These are phyloP conservation scores for Lacanobia oleracea DNA, from an alignment of 2,888 invertebrate species.

Conservation along the genomic window DNA sequence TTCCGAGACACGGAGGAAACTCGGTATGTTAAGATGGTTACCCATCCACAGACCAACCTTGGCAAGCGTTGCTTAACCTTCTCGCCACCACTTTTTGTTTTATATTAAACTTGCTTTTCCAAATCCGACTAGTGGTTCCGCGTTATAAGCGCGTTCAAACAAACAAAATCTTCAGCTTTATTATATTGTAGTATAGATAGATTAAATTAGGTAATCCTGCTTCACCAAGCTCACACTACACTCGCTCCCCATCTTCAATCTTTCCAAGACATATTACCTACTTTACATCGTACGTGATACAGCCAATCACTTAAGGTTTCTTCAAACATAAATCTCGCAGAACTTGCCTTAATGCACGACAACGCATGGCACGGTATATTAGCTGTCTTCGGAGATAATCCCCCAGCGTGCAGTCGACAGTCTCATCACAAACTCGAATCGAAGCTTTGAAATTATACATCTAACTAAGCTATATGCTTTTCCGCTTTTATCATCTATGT, in stretches of 20 bases:
- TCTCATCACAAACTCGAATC: slow-evolving; percentile 47
- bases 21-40: no score
- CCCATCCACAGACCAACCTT: no score
- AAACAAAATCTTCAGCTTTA: no score
- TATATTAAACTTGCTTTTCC: background rate
- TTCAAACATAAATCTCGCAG: slow-evolving; percentile 65
- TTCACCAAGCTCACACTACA: background rate
- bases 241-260: slow-evolving; percentile 20
- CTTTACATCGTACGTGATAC: slow-evolving; percentile 39
- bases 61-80: no score
- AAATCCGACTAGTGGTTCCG: no score
- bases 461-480: background rate
- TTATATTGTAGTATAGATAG: no score
- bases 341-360: slow-evolving; percentile 58
- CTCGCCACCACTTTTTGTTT: background rate
- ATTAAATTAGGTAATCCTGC: background rate
- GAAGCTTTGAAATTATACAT: slow-evolving; percentile 44
- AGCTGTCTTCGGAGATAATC: slow-evolving; percentile 69
- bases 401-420: slow-evolving; percentile 64
- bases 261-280: slow-evolving; percentile 20
- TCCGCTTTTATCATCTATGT: slow-evolving; percentile 26
- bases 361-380: slow-evolving; percentile 62
- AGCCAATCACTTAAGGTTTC: slow-evolving; percentile 65
- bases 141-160: no score
- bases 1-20: no score